These are phyloP conservation scores for Peromyscus attwateri DNA, from an alignment of 2,797 vertebrate species.

Conservation along the genomic window DNA sequence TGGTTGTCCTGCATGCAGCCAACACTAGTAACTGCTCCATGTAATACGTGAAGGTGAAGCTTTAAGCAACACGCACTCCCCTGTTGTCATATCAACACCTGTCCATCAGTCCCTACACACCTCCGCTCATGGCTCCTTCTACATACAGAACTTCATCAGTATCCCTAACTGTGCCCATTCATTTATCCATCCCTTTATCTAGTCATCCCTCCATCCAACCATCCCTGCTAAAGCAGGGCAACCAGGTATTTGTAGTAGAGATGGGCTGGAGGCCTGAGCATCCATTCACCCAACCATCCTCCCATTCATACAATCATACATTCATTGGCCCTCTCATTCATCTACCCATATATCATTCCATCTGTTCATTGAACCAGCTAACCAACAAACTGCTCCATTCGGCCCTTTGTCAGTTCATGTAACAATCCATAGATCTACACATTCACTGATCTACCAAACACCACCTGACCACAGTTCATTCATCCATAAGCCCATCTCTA, in stretches of 20 bases:
- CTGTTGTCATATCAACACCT: not conserved
- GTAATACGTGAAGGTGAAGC: not conserved
- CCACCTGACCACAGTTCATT: not conserved
- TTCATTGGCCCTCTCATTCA: not conserved
- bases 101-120: not conserved
- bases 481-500: not conserved
- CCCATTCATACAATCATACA: not conserved
- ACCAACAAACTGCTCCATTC: not conserved
- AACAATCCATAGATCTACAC: not conserved
- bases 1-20: not conserved
- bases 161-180: not conserved
- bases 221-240: not conserved
- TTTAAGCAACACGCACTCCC: not conserved
- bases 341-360: not conserved
- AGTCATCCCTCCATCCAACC: not conserved
- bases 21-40: rapidly evolving
- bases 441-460: not conserved
- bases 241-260: not conserved
- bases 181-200: not conserved
- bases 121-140: not conserved
- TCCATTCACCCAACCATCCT: not conserved
- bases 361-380: not conserved
- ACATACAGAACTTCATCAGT: not conserved
- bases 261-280: not conserved
- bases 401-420: not conserved